Base-by-base conservation (phyloP, 2,888 invertebrate genomes). In the Amphimallon solstitiale region DNA sequence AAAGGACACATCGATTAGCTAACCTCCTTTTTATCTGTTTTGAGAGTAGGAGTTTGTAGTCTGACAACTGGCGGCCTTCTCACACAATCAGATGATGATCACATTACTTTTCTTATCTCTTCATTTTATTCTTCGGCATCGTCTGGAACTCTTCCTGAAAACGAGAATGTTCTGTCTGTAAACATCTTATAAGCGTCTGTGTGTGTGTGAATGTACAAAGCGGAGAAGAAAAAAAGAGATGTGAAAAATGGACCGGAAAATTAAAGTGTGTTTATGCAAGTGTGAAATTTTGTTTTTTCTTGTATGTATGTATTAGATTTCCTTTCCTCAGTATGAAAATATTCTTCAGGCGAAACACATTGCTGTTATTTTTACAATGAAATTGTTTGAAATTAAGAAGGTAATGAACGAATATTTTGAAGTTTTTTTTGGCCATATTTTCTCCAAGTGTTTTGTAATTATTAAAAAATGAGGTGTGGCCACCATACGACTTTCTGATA, bases 1-100 rank as follows among this genome's bases (percentile, higher is more conserved):
- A 40, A 56, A 56, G 56, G 56, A 56, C 56, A 40, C 56, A 40
- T 56, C 56, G 56, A 40, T 56, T 56, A 56, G 9, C 29, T 40
- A 56, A 40, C 29, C 40, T 56, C 40, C 56, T 29, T n/a, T 21
- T 40, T 23, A 52, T 52, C 35, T 37, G 10, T 29, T 37, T 7
- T 3, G 17, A 38, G 52, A 38, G 52, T 51, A 51, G 35, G 54
- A 54, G 37, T 52, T 10, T n/a, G 51, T 6, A 21, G 19, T 51
- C 51, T 15, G 35, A 14, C 56, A 56, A 56, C 40, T 56, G 56
- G 23, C 19, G 17, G 38, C 37, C 52, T 43, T 56, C 40, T 40
- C 56, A 56, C 29, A 29, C 23, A 40, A 56, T 23, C 56, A 37
- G 17, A 52, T 17, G 52, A 56, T 40, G 17, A 56, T 15, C 37